Base-by-base conservation (phyloP, 2,888 invertebrate genomes). In the Drosophila setosimentum region DNA sequence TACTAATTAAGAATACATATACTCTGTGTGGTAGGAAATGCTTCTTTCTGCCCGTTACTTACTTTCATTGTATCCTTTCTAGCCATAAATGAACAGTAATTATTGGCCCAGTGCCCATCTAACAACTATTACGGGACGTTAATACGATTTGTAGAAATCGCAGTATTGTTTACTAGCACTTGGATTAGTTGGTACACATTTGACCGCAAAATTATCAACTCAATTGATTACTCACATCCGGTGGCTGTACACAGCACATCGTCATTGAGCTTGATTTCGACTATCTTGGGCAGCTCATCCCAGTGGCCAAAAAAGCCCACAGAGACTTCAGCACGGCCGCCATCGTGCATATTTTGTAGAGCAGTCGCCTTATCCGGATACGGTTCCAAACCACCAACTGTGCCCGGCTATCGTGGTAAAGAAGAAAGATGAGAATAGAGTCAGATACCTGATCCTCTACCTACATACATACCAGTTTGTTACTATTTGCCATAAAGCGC, bases 271-370 rank as follows among this genome's bases (percentile, higher is more conserved):
- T 79, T 66, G 13, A 73, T 29, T 8, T 49, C 62, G 1, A 64
- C 48, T 7, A 86, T 30, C 63, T 90, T 87, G 35, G 87, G 90
- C 58, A 87, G 53, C 45, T 81, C 76, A 5, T 69, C 49, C 16
- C 49, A 33, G 48, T 70, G 71, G 48, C 74, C 54, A 16, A 49
- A 32, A 8, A 85, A 85, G 3, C 54, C n/a, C 6, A 89, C 74
- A 53, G 55, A 86, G 29, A 63, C 50, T 32, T 83, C 63, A 8
- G 60, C 73, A 8, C 61, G 73, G 0, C 73, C 70, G 2, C 90
- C 86, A 10, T 66, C 48, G 8, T 49, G 66, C 71, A 90, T 73
- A 2, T 55, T 40, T 13, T 65, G 69, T 0, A 77, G 30, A 2
- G 77, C 86, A 3, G 37, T 49, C 3, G 62, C 32, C 45, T 73